Base-by-base conservation (phyloP, 2,797 vertebrate genomes). In the Hydrolagus colliei region DNA sequence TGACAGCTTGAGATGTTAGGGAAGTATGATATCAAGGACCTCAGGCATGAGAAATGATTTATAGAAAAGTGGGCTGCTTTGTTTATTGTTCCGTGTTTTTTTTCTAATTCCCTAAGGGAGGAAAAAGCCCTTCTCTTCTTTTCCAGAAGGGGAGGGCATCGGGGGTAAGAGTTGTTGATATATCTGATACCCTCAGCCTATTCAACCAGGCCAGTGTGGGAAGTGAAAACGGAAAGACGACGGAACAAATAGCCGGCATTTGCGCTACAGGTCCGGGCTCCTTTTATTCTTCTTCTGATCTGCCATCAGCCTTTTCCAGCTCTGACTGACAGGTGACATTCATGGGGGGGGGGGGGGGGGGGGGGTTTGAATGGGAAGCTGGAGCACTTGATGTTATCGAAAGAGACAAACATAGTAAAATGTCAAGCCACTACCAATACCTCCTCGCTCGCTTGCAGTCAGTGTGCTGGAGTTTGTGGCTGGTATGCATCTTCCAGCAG, bases 261-360 rank as follows among this genome's bases (percentile, higher is more conserved):
- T 88, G 89, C 84, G 85, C 86, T 89, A 6, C 41, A 3, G 41
- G 41, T 80, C 86, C 87, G 89, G 86, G 41, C 65, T 18, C 87
- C 72, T 67, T 67, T 91, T 87, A 72, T 16, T 90, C 90, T 88
- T 79, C 72, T 87, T 88, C 87, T 88, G 62, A 88, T 88, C 88
- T 89, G 89, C 89, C 90, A 87, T 89, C 88, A 71, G 87, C 72
- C 18, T 88, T 86, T 90, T 88, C 20, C 1, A 72, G 41, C 91
- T 86, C 90, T 96, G 96, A 97, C 92, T 96, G 96, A 94, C 96
- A 97, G 92, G 92, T 97, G 96, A 95, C 96, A 97, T 97, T 96
- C 95, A 52, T 93, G 94, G 27, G 27, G 27, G 27, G 27, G 27
- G 0, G 94, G 27, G 27, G 27, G 27, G 27, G 27, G 0, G 27